phyloP scores from a whole-genome alignment of 2,797 vertebrate species.

The Adrianichthys oophorus region DNA sequence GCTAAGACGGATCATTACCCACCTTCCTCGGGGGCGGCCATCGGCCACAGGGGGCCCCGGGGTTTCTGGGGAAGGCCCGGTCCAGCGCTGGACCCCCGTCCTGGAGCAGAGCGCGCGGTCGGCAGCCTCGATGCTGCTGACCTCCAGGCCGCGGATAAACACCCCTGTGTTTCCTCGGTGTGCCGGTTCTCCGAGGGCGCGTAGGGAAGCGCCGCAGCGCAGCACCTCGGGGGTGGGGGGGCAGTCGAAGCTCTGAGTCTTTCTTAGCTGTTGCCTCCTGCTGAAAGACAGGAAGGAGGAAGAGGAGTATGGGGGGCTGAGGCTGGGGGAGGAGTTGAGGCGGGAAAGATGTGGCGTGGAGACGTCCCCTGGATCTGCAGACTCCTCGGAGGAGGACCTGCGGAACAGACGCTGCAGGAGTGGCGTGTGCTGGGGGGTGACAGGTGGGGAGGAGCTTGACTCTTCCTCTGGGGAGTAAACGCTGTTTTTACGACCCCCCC shows the following conservation, averaged over 20 bases:
- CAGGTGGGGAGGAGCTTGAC: constrained; percentile 3
- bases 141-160: constrained; percentile 86
- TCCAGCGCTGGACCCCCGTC: constrained; percentile 60
- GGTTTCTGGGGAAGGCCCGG: neutral
- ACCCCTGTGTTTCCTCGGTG: constrained; percentile 81
- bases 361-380: constrained; percentile 21
- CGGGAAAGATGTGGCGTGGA: no score
- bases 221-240: constrained; percentile 65
- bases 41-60: constrained; percentile 50
- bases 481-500: constrained; percentile 59
- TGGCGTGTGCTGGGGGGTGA: constrained; percentile 44
- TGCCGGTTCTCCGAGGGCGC: constrained; percentile 74
- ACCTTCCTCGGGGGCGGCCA: constrained; percentile 81
- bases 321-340: constrained; percentile 23
- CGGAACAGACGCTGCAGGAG: constrained; percentile 58
- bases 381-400: constrained; percentile 67
- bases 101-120: constrained; percentile 66
- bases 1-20: constrained; percentile 29
- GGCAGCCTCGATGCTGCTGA: constrained; percentile 80
- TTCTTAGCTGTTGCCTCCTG: constrained; percentile 78
- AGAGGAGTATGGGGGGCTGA: constrained; percentile 26
- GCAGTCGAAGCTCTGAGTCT: constrained; percentile 88
- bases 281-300: constrained; percentile 13
- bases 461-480: constrained; percentile 38
- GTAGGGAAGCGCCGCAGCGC: constrained; percentile 68